A percentile compares a stretch with the other conserved stretches of the same genome.
Conservation (phyloP, 2,888 invertebrate genomes). For the Agelastica alni region DNA sequence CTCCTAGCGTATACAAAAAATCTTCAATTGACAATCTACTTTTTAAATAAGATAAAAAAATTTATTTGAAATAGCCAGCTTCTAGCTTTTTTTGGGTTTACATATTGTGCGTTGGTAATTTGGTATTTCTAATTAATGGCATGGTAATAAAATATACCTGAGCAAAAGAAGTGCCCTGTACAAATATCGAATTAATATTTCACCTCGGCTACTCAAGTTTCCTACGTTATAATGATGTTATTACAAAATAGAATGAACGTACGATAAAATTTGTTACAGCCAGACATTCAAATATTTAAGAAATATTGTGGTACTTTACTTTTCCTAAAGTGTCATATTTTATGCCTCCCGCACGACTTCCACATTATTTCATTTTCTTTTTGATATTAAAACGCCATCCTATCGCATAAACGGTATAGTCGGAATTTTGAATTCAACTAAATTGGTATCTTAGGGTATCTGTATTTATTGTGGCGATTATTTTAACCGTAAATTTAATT, state of each 20-base stretch:
- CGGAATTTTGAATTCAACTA: constrained; percentile 13
- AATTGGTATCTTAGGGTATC: constrained; percentile 12
- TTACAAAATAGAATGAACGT: constrained; percentile 28
- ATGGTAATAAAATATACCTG: background rate
- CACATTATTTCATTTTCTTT: constrained; percentile 52
- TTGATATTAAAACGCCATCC: constrained; percentile 36
- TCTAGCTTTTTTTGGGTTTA: too few relatives aligned
- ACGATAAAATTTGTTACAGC: constrained; percentile 32
- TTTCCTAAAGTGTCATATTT: constrained; percentile 51
- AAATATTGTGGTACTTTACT: constrained; percentile 46
- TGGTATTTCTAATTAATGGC: too few relatives aligned
- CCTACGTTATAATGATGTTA: constrained; percentile 26
- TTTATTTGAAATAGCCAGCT: too few relatives aligned
- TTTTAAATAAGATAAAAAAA: too few relatives aligned
- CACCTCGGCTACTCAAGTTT: constrained; percentile 5
- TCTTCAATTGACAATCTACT: too few relatives aligned
- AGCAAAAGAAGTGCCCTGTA: background rate
- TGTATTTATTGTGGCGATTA: constrained; percentile 10
- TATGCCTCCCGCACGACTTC: constrained; percentile 51
- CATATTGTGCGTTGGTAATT: too few relatives aligned
- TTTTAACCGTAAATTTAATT: background rate
- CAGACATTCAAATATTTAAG: constrained; percentile 34
- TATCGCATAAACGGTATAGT: constrained; percentile 16
- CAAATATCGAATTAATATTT: constrained; percentile 6
- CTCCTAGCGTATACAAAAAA: too few relatives aligned